These are phyloP conservation scores for Quadroppia sp. DNA, from an alignment of 2,888 invertebrate species.

Conservation along the genomic window DNA sequence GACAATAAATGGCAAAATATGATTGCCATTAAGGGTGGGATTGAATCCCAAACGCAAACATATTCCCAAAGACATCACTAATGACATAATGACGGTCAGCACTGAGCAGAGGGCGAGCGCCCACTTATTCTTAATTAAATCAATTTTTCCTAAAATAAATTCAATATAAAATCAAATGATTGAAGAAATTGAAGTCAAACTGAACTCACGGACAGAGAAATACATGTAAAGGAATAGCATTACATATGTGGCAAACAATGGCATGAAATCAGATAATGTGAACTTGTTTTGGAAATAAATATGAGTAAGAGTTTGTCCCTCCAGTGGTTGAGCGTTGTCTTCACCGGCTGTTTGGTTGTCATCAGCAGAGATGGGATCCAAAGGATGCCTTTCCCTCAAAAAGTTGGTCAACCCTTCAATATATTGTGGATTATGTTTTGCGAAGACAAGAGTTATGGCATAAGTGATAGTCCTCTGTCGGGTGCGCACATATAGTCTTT, in stretches of 20 bases:
- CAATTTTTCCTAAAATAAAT: constrained; percentile 67
- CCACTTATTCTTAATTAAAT: constrained; percentile 79
- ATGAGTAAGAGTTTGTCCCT: constrained; percentile 56
- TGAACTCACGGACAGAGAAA: constrained; percentile 71
- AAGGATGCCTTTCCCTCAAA: constrained; percentile 34
- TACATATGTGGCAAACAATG: constrained; percentile 75
- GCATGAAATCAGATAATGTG: constrained; percentile 76
- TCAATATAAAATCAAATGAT: not conserved
- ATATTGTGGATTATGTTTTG: constrained; percentile 31
- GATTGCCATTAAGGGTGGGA: constrained; percentile 59
- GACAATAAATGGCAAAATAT: constrained; percentile 89
- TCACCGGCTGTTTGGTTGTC: not conserved
- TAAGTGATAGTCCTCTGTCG: constrained; percentile 81
- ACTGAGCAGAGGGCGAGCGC: constrained; percentile 84
- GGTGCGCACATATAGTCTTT: constrained; percentile 76
- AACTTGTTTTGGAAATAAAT: constrained; percentile 87
- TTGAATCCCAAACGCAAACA: constrained; percentile 54
- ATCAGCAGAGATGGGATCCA: not conserved
- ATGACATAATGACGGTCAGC: constrained; percentile 69
- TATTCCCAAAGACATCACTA: constrained; percentile 78
- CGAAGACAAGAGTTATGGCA: constrained; percentile 77
- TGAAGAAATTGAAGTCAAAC: not conserved
- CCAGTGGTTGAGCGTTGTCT: not conserved
- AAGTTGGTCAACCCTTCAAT: constrained; percentile 39
- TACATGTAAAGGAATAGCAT: constrained; percentile 87